Evolutionary conservation across 2,888 invertebrate species (phyloP).

Genomic region (Troides oblongomaculatus): DNA sequence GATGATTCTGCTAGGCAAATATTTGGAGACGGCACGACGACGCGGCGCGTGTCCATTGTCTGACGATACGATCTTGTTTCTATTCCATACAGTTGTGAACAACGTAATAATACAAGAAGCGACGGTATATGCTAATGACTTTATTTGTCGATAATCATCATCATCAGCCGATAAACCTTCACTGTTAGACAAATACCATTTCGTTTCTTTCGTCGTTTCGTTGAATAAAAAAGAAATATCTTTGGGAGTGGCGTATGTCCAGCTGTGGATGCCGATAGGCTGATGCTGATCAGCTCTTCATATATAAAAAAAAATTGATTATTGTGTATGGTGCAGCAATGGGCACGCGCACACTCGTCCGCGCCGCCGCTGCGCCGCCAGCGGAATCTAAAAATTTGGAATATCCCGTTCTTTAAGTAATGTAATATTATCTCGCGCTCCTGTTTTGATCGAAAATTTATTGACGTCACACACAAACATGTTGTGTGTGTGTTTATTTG

Average conservation of each 20-base stretch:
- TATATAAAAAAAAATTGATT: too few relatives aligned
- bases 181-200: too few relatives aligned
- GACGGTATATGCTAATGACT: too few relatives aligned
- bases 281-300: too few relatives aligned
- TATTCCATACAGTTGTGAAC: not conserved
- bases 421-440: slow-evolving; percentile 51
- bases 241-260: too few relatives aligned
- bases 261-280: too few relatives aligned
- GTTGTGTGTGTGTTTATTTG: not conserved
- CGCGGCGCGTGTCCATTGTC: slow-evolving; percentile 40
- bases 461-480: slow-evolving; percentile 24
- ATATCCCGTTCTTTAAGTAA: slow-evolving; percentile 61
- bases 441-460: slow-evolving; percentile 40
- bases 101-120: not conserved
- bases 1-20: slow-evolving; percentile 70
- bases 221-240: too few relatives aligned
- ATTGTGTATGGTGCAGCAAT: slow-evolving; percentile 33
- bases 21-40: slow-evolving; percentile 60
- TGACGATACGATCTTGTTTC: slow-evolving; percentile 27
- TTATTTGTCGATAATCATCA: too few relatives aligned
- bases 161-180: too few relatives aligned
- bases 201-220: too few relatives aligned
- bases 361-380: slow-evolving; percentile 37
- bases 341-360: slow-evolving; percentile 38
- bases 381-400: slow-evolving; percentile 59